Evolutionary conservation across 1,140 invertebrate genomes (phyloP).

Genomic region (Dendroctonus ponderosae): DNA sequence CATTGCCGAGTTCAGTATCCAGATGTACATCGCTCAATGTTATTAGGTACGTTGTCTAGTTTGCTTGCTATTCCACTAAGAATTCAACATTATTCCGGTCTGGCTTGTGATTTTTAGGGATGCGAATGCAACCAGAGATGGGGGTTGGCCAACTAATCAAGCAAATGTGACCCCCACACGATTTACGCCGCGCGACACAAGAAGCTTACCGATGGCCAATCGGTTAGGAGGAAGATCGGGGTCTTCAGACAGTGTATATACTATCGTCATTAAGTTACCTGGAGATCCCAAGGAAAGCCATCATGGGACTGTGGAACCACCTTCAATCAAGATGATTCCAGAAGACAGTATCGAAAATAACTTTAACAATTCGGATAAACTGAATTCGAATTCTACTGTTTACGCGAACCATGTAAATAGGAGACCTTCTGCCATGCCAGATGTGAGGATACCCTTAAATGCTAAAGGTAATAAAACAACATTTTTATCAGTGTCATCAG

Average conservation of each 20-base stretch:
- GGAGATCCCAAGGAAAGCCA: slow-evolving; percentile 56
- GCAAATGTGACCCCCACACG: slow-evolving; percentile 48
- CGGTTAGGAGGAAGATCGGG: slow-evolving; percentile 61
- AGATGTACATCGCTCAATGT: slow-evolving; percentile 80
- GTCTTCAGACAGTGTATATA: slow-evolving; percentile 80
- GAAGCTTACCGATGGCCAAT: slow-evolving; percentile 50
- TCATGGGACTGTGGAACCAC: slow-evolving; percentile 52
- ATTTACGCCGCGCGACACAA: slow-evolving; percentile 47
- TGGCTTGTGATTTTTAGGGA: slow-evolving; percentile 48
- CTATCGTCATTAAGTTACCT: slow-evolving; percentile 86
- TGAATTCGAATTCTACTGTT: slow-evolving; percentile 34
- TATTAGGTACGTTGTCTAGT: slow-evolving; percentile 53
- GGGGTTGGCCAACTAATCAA: slow-evolving; percentile 33
- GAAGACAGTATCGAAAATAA: slow-evolving; percentile 52
- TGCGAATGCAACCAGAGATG: slow-evolving; percentile 50
- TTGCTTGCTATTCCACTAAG: not conserved
- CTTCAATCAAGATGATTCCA: slow-evolving; percentile 85
- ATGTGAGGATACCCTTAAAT: slow-evolving; percentile 78
- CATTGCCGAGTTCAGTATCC: slow-evolving; percentile 77
- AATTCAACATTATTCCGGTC: not conserved
- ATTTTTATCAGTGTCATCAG: too few species aligned
- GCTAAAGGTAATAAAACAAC: slow-evolving; percentile 59
- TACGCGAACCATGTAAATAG: slow-evolving; percentile 56
- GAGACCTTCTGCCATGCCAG: slow-evolving; percentile 73
- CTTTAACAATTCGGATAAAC: slow-evolving; percentile 12